These are phyloP conservation scores for Pharmacophagus antenor DNA, from an alignment of 2,888 invertebrate genomes.

Conservation along the genomic window DNA sequence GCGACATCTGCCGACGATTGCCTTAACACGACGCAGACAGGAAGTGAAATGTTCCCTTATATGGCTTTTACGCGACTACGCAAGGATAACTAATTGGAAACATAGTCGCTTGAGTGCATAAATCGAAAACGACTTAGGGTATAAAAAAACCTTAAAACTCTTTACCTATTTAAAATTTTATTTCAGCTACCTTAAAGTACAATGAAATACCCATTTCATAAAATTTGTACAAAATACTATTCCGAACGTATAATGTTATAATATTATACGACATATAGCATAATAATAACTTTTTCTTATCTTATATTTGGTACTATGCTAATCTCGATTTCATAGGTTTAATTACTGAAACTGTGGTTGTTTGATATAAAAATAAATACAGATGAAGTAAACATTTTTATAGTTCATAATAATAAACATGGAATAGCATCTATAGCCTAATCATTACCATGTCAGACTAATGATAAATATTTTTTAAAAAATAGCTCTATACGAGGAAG, in stretches of 20 bases:
- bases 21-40: conserved; percentile 20
- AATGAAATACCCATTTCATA: background rate
- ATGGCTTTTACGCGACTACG: conserved; percentile 4
- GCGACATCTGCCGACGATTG: conserved; percentile 16
- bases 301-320: background rate
- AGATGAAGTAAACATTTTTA: too few relatives aligned
- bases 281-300: background rate
- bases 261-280: background rate
- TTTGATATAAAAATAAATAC: background rate
- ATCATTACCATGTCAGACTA: too few relatives aligned
- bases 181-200: too few relatives aligned
- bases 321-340: background rate
- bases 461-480: too few relatives aligned
- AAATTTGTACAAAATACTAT: background rate
- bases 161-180: background rate
- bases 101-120: background rate
- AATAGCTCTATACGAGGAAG: too few relatives aligned
- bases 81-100: conserved; percentile 14
- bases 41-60: conserved; percentile 23
- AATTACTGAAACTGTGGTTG: background rate
- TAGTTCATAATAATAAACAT: too few relatives aligned
- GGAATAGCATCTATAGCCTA: too few relatives aligned
- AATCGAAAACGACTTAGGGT: background rate
- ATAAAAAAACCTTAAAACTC: background rate
- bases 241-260: background rate